phyloP scores from a whole-genome alignment of 2,113 vertebrate species.

The Hypocryptadius cinnamomeus region DNA sequence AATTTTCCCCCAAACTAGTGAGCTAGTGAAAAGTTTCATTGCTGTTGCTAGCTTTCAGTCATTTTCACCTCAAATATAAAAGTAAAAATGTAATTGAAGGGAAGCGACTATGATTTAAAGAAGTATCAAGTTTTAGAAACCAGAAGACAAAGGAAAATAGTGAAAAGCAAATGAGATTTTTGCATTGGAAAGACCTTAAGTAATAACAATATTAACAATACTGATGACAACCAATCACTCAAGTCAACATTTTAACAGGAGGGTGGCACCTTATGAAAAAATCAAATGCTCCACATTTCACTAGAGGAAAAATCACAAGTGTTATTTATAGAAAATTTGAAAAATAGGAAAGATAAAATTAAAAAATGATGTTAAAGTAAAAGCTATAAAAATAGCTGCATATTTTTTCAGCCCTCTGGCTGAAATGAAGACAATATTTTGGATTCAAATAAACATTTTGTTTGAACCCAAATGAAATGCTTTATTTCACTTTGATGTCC shows the following conservation, averaged over 20 bases:
- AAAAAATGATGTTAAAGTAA: background rate
- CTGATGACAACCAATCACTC: background rate
- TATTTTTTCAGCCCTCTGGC: background rate
- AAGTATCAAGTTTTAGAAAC: background rate
- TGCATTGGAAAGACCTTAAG: background rate
- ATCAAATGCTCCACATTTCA: background rate
- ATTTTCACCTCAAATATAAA: background rate
- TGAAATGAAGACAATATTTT: background rate
- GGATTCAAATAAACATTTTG: background rate
- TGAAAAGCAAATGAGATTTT: background rate
- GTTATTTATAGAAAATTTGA: background rate
- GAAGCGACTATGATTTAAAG: background rate
- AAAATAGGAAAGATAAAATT: background rate
- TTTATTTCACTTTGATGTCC: constrained; percentile 12
- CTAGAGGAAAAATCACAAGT: background rate
- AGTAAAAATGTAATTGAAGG: background rate
- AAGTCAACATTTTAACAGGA: background rate
- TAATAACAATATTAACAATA: background rate
- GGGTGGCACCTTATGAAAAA: background rate
- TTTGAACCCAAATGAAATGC: constrained; percentile 6
- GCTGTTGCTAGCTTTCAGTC: background rate
- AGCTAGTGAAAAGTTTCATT: background rate
- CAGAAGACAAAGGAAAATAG: background rate
- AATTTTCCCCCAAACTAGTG: background rate
- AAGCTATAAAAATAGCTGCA: background rate